Conservation (phyloP, 2,888 invertebrate species). For the Tineola bisselliella region DNA sequence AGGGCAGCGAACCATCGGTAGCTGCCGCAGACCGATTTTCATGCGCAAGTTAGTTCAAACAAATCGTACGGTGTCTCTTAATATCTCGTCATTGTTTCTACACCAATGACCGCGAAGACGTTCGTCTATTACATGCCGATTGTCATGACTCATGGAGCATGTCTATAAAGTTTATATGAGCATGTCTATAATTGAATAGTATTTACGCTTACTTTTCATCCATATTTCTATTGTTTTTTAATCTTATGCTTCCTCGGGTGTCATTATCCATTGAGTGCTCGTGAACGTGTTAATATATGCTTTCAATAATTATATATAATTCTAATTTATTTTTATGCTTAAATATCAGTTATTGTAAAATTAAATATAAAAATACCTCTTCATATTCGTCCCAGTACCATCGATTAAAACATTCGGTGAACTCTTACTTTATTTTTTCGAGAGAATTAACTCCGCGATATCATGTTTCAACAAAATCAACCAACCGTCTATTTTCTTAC, state of each 20-base stretch:
- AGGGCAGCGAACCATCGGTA: conserved; percentile 64
- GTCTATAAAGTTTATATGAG: too few species aligned
- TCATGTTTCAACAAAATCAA: conserved; percentile 66
- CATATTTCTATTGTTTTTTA: too few species aligned
- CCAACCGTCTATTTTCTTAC: conserved; percentile 61
- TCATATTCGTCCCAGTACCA: conserved; percentile 21
- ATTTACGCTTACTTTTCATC: too few species aligned
- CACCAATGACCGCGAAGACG: conserved; percentile 28
- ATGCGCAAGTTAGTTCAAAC: conserved; percentile 64
- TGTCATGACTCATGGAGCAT: background rate
- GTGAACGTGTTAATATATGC: too few species aligned
- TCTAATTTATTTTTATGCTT: too few species aligned
- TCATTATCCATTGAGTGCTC: too few species aligned
- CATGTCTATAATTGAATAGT: too few species aligned
- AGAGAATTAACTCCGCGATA: conserved; percentile 56
- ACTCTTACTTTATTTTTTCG: conserved; percentile 52
- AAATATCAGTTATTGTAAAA: too few species aligned
- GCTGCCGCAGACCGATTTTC: conserved; percentile 53
- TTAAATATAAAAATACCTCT: too few species aligned
- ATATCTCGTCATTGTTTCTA: conserved; percentile 46
- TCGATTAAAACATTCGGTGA: conserved; percentile 65
- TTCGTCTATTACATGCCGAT: conserved; percentile 9
- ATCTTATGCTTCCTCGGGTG: too few species aligned
- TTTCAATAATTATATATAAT: too few species aligned
- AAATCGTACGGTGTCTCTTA: conserved; percentile 64